Percentiles rank a stretch among this genome's conserved stretches.
Evolutionary conservation across 2,888 invertebrate species (phyloP).

Genomic region (Empis stercorea): DNA sequence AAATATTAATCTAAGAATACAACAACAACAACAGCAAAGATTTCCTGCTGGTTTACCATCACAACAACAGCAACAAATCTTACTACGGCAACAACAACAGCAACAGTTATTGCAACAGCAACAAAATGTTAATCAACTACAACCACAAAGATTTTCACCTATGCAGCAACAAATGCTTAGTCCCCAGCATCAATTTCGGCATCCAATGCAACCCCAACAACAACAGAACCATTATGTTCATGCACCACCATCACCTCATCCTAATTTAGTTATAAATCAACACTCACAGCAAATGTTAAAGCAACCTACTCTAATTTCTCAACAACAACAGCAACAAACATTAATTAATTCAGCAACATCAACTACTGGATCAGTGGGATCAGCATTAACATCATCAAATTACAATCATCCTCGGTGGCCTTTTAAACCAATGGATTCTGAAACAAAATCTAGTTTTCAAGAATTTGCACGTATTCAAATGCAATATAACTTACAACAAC

Average conservation of each 20-base stretch:
- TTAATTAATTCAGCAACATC: slow-evolving; percentile 14
- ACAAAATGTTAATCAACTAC: slow-evolving; percentile 17
- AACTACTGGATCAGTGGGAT: too few species aligned
- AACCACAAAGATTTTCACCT: slow-evolving; percentile 12
- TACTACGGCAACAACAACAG: slow-evolving; percentile 20
- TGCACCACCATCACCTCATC: slow-evolving; percentile 16
- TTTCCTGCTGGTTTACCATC: slow-evolving; percentile 10
- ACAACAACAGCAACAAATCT: slow-evolving; percentile 6
- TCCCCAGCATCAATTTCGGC: slow-evolving; percentile 15
- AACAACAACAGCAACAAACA: slow-evolving; percentile 12
- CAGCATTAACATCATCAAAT: too few species aligned
- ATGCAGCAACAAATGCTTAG: slow-evolving; percentile 14
- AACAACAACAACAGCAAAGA: slow-evolving; percentile 18
- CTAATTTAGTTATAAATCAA: slow-evolving; percentile 19
- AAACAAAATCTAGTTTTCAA: slow-evolving; percentile 48
- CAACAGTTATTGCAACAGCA: slow-evolving; percentile 20
- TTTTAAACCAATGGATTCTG: slow-evolving; percentile 46
- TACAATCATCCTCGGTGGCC: slow-evolving; percentile 34
- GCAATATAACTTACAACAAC: slow-evolving; percentile 48
- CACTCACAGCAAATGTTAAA: slow-evolving; percentile 22
- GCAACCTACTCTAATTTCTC: slow-evolving; percentile 11
- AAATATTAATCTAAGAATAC: slow-evolving; percentile 21
- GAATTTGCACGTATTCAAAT: slow-evolving; percentile 51
- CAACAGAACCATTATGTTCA: slow-evolving; percentile 5
- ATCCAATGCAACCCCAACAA: slow-evolving; percentile 21